Evolutionary conservation across 1,140 invertebrate species (phyloP).

Genomic region (Brachionus plicatilis): DNA sequence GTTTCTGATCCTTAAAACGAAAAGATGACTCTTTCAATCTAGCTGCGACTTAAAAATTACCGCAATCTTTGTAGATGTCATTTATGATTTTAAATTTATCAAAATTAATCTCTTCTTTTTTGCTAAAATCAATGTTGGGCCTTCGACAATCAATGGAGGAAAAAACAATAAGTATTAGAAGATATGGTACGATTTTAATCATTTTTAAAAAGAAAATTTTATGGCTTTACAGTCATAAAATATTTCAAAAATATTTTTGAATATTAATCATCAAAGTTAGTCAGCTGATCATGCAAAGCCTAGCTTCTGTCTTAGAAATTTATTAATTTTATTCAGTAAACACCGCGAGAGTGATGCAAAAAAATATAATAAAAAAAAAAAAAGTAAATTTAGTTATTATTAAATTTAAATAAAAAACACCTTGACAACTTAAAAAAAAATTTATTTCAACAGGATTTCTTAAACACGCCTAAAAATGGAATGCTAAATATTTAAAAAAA

Average conservation of each 20-base stretch:
- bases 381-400: too few species aligned
- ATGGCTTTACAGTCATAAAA: background rate
- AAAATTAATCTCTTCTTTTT: background rate
- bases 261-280: background rate
- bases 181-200: background rate
- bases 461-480: background rate
- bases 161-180: background rate
- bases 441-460: background rate
- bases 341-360: too few species aligned
- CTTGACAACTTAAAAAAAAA: background rate
- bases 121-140: background rate
- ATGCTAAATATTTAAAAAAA: background rate
- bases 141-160: background rate
- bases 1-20: conserved; percentile 9
- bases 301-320: background rate
- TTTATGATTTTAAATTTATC: background rate
- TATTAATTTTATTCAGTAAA: background rate
- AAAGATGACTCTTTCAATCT: background rate
- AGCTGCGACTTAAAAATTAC: background rate
- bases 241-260: background rate
- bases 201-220: background rate
- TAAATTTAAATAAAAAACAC: background rate
- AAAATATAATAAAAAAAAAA: too few species aligned
- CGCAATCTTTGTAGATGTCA: conserved; percentile 30
- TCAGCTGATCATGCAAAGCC: background rate